A percentile compares a stretch with the other conserved stretches of the same genome.
Evolutionary conservation across 2,113 vertebrate genomes (phyloP).

Genomic region (Sardina pilchardus): DNA sequence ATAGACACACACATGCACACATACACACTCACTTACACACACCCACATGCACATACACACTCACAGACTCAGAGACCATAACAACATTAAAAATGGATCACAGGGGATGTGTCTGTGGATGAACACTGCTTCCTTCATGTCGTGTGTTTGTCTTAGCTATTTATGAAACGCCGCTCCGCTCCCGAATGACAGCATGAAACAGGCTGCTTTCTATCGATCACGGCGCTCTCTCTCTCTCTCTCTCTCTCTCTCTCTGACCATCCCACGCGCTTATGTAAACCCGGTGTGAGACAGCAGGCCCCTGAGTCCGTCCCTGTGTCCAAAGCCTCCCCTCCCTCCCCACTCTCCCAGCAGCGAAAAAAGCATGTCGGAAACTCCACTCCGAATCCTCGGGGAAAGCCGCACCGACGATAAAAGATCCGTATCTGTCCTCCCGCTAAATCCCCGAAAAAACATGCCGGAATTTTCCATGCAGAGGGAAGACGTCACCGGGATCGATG

Average conservation of each 20-base stretch:
- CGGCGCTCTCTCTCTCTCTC: not conserved
- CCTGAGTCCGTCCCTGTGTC: not conserved
- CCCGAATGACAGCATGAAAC: not conserved
- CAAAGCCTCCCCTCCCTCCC: not conserved
- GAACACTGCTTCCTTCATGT: conserved; percentile 14
- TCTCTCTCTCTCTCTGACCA: not conserved
- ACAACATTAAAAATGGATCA: conserved; percentile 14
- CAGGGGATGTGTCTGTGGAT: conserved; percentile 14
- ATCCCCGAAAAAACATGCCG: not conserved
- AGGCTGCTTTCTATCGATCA: conserved; percentile 9
- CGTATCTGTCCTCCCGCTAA: conserved; percentile 11
- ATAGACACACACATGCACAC: not conserved
- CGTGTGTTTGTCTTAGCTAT: not conserved
- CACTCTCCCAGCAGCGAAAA: not conserved
- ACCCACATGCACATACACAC: not conserved
- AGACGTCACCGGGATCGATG: conserved; percentile 14
- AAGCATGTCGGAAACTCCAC: conserved; percentile 7
- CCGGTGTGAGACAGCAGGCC: not conserved
- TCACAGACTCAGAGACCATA: not conserved
- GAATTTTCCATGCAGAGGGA: conserved; percentile 10
- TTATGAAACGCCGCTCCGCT: conserved; percentile 1
- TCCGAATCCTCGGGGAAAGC: not conserved
- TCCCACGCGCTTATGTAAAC: not conserved
- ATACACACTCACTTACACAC: not conserved
- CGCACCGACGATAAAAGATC: not conserved